Percentiles rank a stretch among this genome's conserved stretches.
phyloP scores from a whole-genome alignment of 2,113 vertebrate genomes.

The Rhinoderma darwinii region DNA sequence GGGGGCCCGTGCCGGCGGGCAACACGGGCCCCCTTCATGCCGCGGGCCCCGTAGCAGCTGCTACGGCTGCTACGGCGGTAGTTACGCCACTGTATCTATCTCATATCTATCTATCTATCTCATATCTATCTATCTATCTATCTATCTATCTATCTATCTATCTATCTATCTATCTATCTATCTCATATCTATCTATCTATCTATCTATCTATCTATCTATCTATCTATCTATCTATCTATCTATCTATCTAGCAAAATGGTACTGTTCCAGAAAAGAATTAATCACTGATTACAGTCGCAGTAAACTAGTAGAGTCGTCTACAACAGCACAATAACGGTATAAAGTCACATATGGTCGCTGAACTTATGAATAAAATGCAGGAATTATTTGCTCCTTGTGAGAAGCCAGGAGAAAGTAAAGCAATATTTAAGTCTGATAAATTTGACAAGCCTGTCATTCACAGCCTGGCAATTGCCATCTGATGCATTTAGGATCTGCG shows the following conservation, averaged over 20 bases:
- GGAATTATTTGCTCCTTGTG: neutral
- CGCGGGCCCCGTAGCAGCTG: too few species aligned
- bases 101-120: neutral
- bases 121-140: neutral
- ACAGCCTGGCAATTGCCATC: constrained; percentile 69
- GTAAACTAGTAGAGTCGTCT: neutral
- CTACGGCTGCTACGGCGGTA: too few species aligned
- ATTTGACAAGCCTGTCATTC: constrained; percentile 69
- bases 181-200: neutral
- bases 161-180: neutral
- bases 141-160: neutral
- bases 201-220: neutral
- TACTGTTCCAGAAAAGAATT: neutral
- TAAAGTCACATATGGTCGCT: neutral
- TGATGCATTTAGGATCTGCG: constrained; percentile 70
- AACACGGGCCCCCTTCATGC: too few species aligned
- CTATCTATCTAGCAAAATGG: constrained; percentile 9
- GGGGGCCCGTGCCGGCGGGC: too few species aligned
- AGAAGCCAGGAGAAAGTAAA: neutral
- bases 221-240: constrained; percentile 4
- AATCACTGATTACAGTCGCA: neutral
- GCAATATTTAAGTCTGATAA: constrained; percentile 33
- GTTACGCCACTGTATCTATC: too few species aligned
- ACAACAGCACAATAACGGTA: neutral
- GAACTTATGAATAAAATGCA: constrained; percentile 15